Base-by-base conservation (phyloP, 2,888 invertebrate genomes). In the Alloscopus bannaensis region DNA sequence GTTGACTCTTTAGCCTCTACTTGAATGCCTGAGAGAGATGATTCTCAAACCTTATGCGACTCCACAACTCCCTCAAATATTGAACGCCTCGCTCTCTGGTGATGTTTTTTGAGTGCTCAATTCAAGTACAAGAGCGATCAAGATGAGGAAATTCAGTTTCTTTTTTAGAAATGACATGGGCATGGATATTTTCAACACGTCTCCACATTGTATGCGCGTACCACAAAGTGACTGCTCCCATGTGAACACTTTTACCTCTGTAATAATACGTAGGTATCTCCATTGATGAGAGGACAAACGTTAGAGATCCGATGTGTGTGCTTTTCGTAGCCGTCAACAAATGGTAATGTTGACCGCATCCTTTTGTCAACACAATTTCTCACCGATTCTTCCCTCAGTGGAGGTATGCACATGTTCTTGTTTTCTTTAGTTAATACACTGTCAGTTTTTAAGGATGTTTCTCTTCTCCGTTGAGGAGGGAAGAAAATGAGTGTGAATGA, bases 341-440 rank as follows among this genome's bases (percentile, higher is more conserved):
- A 77, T 77, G 76, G 68, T 55, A 20, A 68, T 73, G 47, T 69
- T 80, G 80, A 80, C 80, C 80, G 73, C 80, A 76, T 75, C 81
- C 81, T 81, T 81, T 81, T 76, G 76, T 81, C 76, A 76, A 76
- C 76, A 81, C 59, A 55, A 42, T 82, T n/a, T 80, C 80, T 82
- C 80, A 73, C 72, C 75, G 77, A 82, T 81, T 83, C 81, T 81
- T 81, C 81, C 81, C 75, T 80, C 52, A 18, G 31, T 22, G 50
- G 22, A 29, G 28, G 3, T 65, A 65, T 70, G 70, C 60, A 76
- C 73, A 68, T 62, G 62, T 50, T 65, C 50, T 59, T 64, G 65
- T 31, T 70, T 28, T 28, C 57, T 29, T 57, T 45, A 16, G 45
- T n/a, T 45, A 45, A n/a, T 45, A 36, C 36, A 8, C 8, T 36